Percentiles rank a stretch among this genome's conserved stretches.
These are phyloP conservation scores for Pantherophis guttatus DNA, from an alignment of 2,113 vertebrate genomes.

Conservation along the genomic window DNA sequence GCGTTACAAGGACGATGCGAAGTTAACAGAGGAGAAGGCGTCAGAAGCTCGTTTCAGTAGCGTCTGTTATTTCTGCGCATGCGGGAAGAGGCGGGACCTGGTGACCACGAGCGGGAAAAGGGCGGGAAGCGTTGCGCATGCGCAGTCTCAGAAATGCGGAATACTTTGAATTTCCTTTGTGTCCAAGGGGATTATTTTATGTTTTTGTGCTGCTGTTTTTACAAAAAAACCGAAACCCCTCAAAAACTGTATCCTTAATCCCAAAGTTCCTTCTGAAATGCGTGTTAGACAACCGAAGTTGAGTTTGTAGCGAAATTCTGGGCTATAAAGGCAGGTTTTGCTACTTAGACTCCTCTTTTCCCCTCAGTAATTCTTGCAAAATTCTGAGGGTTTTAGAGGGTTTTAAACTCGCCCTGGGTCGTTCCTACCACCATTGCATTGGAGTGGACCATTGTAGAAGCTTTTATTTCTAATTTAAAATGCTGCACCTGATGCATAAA, in stretches of 20 bases:
- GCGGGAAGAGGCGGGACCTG: not conserved
- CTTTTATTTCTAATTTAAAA: not conserved
- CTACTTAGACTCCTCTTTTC: not conserved
- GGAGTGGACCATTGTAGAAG: not conserved
- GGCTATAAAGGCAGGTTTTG: not conserved
- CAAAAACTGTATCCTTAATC: not conserved
- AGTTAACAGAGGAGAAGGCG: not conserved
- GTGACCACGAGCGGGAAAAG: not conserved
- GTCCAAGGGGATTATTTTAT: rapidly evolving
- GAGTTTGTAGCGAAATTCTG: not conserved
- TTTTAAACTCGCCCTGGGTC: not conserved
- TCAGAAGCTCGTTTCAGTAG: not conserved
- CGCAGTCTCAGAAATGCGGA: not conserved
- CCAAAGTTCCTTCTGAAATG: not conserved
- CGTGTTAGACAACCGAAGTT: not conserved
- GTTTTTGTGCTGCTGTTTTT: not conserved
- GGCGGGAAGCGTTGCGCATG: not conserved
- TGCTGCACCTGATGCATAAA: not conserved
- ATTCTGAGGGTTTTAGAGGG: not conserved
- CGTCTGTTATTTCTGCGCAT: not conserved
- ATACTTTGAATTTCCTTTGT: not conserved
- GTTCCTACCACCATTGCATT: not conserved
- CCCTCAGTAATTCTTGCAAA: not conserved
- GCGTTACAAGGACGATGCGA: not conserved
- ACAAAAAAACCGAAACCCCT: too few relatives aligned